Conservation (phyloP, 1,140 invertebrate genomes). For the Galendromus occidentalis region DNA sequence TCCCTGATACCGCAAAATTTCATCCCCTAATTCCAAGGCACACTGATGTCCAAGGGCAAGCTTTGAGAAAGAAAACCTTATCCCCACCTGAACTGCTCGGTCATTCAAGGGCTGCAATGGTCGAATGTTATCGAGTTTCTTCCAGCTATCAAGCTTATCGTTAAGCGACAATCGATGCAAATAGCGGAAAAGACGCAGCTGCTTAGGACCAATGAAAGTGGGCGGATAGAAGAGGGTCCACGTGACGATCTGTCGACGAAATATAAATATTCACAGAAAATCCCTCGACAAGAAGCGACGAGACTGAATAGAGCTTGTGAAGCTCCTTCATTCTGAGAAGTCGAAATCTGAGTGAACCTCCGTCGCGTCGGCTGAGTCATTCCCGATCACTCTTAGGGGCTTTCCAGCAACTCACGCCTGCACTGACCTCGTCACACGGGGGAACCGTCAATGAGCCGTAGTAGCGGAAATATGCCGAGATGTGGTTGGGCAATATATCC, state of each 20-base stretch:
- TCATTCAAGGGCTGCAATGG: neutral
- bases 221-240: constrained; percentile 6
- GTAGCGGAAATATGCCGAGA: neutral
- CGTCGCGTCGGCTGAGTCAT: neutral
- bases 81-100: neutral
- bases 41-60: neutral
- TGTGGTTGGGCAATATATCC: neutral
- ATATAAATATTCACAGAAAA: neutral
- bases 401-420: neutral
- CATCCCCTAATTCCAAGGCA: neutral
- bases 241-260: neutral
- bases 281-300: neutral
- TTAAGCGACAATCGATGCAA: neutral
- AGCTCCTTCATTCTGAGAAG: neutral
- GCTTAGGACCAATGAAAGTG: neutral
- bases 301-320: neutral
- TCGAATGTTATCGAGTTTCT: neutral
- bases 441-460: neutral
- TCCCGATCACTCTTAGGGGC: neutral
- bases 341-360: neutral
- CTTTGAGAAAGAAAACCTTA: neutral
- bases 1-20: neutral
- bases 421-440: neutral
- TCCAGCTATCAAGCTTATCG: neutral
- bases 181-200: neutral